Evolutionary conservation across 2,113 vertebrate species (phyloP).

Genomic region (Poecilia latipinna): DNA sequence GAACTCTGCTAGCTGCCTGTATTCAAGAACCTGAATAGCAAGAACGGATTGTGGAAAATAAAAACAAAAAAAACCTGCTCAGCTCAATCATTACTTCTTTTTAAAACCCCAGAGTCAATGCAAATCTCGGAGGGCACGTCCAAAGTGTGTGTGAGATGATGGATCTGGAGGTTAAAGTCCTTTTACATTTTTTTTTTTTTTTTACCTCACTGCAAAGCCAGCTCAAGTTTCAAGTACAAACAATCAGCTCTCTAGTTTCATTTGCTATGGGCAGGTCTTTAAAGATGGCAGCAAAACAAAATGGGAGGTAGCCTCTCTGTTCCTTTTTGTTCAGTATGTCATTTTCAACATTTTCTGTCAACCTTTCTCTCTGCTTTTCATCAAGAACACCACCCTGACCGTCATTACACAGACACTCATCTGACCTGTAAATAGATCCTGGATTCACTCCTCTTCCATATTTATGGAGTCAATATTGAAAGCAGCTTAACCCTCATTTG

Average conservation of each 20-base stretch:
- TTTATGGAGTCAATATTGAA: constrained; percentile 70
- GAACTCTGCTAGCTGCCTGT: constrained; percentile 29
- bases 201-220: constrained; percentile 63
- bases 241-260: constrained; percentile 76
- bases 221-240: constrained; percentile 78
- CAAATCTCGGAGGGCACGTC: constrained; percentile 27
- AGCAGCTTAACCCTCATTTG: constrained; percentile 70
- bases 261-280: constrained; percentile 66
- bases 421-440: constrained; percentile 61
- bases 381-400: constrained; percentile 1
- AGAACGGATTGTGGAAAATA: not conserved
- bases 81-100: constrained; percentile 21
- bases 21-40: constrained; percentile 33
- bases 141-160: constrained; percentile 15
- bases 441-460: constrained; percentile 61
- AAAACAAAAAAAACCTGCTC: not conserved
- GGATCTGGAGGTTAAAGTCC: constrained; percentile 68
- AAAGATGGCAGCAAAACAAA: constrained; percentile 38
- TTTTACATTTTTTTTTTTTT: constrained; percentile 60
- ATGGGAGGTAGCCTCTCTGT: constrained; percentile 25
- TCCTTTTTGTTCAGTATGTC: constrained; percentile 22
- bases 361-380: constrained; percentile 4
- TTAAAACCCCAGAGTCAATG: constrained; percentile 25
- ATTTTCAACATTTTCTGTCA: constrained; percentile 24
- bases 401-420: constrained; percentile 22